phyloP scores from a whole-genome alignment of 2,797 vertebrate species.

The Acrossocheilus wenchowensis region DNA sequence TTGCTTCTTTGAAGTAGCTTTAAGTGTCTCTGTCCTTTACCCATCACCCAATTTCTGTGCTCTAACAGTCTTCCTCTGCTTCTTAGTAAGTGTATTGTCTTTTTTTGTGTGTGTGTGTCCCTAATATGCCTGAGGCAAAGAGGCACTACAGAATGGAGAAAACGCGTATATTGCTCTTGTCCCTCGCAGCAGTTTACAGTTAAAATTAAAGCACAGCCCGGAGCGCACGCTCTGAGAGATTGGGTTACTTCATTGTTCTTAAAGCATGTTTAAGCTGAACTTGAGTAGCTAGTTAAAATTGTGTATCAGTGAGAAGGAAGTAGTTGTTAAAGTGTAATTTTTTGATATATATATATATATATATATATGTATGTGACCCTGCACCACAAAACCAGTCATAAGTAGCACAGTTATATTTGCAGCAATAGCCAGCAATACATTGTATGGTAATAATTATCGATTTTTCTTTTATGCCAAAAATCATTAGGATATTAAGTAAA shows the following conservation, averaged over 20 bases:
- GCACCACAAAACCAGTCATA: too few species aligned
- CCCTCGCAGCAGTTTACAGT: conserved; percentile 15
- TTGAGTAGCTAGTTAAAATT: background rate
- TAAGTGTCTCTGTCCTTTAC: conserved; percentile 4
- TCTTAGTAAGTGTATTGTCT: conserved; percentile 24
- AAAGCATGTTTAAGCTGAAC: background rate
- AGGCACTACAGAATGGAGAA: conserved; percentile 1
- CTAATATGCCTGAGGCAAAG: conserved; percentile 18
- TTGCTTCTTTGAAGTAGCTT: background rate
- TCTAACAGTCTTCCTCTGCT: background rate
- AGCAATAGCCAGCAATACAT: too few species aligned
- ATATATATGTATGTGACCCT: too few species aligned
- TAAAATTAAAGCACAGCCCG: conserved; percentile 26
- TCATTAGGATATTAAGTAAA: too few species aligned
- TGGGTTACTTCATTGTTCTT: conserved; percentile 16
- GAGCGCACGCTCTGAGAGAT: background rate
- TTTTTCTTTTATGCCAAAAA: too few species aligned
- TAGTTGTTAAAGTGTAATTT: background rate
- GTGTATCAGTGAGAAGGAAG: background rate
- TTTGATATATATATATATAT: too few species aligned
- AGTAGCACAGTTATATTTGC: too few species aligned
- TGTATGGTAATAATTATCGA: too few species aligned
- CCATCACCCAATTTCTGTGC: conserved; percentile 9
- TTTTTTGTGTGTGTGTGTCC: background rate
- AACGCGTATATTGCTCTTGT: background rate